Evolutionary conservation across 2,113 vertebrate species (phyloP), one percentile per base, ranked within the genome.

Genomic region (Neotragus pygmaeus): DNA sequence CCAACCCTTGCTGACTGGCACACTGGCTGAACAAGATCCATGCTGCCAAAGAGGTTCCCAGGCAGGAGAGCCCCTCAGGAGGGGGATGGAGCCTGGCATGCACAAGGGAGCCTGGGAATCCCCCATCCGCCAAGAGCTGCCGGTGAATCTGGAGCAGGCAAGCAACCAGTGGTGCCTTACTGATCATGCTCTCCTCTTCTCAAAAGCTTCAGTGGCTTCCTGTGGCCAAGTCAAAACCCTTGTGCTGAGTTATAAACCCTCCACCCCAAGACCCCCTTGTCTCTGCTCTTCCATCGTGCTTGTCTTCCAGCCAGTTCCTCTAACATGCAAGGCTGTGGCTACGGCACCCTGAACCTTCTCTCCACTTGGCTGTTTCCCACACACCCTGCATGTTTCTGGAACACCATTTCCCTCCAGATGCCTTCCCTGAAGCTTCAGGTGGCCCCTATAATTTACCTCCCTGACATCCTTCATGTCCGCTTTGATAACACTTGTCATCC

Each of bases 301-400:
- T 16, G 5, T 51, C 33, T 78, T 58, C 60, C 15, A 53, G 49
- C 4, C 19, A 7, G 2, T 8, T n/a, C 33, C 51, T 83, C 39
- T 16, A 2, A 25, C 15, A 13, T 0, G 1, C 15, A 39, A 13
- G 5, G 6, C 14, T 28, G 49, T 28, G 43, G 28, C 25, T 17
- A 45, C 7, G 2, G 66, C 25, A 5, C 27, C 10, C 28, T 51
- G 12, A 10, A 33, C 21, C n/a, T 51, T 28, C 10, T 70, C 53
- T 53, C 27, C 51, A 17, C 49, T 19, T 51, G 6, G 2, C 33
- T 23, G 1, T 25, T 33, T 27, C 47, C 57, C 21, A 21, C 28
- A 16, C 0, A 25, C 12, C 30, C 16, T 25, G 60, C 53, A 4
- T 1, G 49, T 25, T 55, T 45, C 30, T 11, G 16, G 49, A n/a